Evolutionary conservation across 2,888 invertebrate genomes (phyloP).

Genomic region (Drosophila meridiana): DNA sequence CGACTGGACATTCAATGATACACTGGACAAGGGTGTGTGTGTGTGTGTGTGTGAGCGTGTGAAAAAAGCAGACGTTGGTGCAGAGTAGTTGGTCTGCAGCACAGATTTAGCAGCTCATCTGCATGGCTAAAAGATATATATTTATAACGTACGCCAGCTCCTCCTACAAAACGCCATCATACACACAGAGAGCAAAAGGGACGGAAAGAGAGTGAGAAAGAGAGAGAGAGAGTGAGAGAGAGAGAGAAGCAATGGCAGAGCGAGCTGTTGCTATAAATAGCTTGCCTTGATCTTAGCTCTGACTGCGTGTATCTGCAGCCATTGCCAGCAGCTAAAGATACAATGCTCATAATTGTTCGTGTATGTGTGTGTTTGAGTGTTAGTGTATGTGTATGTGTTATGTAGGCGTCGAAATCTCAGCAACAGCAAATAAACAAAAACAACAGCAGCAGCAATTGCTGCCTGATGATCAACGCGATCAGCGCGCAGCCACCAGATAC

Average conservation of each 20-base stretch:
- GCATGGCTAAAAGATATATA: conserved; percentile 35
- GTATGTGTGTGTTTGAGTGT: conserved; percentile 5
- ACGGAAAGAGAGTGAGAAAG: conserved; percentile 1
- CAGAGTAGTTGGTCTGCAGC: background rate
- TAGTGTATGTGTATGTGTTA: conserved; percentile 7
- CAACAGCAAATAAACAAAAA: conserved; percentile 38
- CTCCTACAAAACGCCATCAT: conserved; percentile 34
- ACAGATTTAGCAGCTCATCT: conserved; percentile 42
- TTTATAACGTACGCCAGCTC: conserved; percentile 30
- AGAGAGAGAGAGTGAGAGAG: background rate
- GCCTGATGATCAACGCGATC: conserved; percentile 43
- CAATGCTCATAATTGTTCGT: conserved; percentile 18
- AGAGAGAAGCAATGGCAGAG: background rate
- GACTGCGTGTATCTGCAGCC: conserved; percentile 55
- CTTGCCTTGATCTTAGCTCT: conserved; percentile 58
- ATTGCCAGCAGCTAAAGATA: conserved; percentile 33
- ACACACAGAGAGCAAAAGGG: conserved; percentile 2
- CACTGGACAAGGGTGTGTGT: background rate
- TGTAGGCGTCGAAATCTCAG: conserved; percentile 73
- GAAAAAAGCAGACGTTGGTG: conserved; percentile 23
- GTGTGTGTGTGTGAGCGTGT: background rate
- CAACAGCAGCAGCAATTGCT: conserved; percentile 8
- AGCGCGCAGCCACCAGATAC: conserved; percentile 52
- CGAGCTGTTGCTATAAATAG: conserved; percentile 61
- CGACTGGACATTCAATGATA: conserved; percentile 16